phyloP scores from a whole-genome alignment of 2,888 invertebrate species.

The Apamea crenata region DNA sequence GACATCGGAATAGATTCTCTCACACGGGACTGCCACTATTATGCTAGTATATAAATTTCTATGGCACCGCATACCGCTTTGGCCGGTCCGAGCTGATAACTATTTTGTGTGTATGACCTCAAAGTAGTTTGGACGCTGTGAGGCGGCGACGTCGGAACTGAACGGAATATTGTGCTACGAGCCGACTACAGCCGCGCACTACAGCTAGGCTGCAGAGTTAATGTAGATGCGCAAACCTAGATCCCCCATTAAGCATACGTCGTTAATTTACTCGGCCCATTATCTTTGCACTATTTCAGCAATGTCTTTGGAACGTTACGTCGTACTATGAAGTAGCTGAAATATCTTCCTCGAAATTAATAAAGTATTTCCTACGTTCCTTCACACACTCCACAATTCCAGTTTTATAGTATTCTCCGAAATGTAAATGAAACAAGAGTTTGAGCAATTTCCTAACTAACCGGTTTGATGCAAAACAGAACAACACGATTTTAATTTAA shows the following conservation, averaged over 20 bases:
- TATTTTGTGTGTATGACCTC: conserved; percentile 66
- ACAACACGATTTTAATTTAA: conserved; percentile 18
- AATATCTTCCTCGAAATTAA: conserved; percentile 47
- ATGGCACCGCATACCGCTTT: conserved; percentile 59
- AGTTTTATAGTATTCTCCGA: conserved; percentile 46
- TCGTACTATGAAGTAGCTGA: conserved; percentile 20
- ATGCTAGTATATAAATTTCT: conserved; percentile 66
- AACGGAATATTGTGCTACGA: conserved; percentile 66
- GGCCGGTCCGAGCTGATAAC: conserved; percentile 63
- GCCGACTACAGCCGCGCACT: conserved; percentile 51
- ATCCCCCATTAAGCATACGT: conserved; percentile 65
- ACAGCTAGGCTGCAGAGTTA: conserved; percentile 60
- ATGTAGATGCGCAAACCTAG: conserved; percentile 55
- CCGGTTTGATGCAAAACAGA: conserved; percentile 31
- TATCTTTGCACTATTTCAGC: conserved; percentile 67
- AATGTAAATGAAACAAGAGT: conserved; percentile 34
- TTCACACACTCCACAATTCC: conserved; percentile 27
- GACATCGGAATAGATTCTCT: conserved; percentile 57
- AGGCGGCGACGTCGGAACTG: conserved; percentile 47
- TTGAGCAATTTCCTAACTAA: conserved; percentile 19
- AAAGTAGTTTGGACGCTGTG: conserved; percentile 58
- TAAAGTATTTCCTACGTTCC: conserved; percentile 33
- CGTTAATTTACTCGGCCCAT: conserved; percentile 71
- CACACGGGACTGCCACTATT: conserved; percentile 50
- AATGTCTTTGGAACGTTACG: conserved; percentile 53